Evolutionary conservation across 2,113 vertebrate species (phyloP).

Genomic region (Numida meleagris): DNA sequence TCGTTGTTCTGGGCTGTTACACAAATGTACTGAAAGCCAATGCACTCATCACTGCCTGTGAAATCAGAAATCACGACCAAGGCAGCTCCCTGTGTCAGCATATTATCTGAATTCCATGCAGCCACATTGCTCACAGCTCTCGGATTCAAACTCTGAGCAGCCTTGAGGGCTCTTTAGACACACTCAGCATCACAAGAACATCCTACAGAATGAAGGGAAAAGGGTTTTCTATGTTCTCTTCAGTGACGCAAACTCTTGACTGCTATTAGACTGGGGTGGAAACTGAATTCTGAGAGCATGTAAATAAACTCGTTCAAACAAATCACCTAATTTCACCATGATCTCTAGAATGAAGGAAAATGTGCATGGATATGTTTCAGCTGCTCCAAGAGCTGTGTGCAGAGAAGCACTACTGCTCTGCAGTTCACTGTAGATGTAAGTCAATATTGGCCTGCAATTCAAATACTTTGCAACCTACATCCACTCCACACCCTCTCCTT

Average conservation of each 20-base stretch:
- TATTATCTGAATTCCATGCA: not conserved
- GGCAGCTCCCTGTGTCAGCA: not conserved
- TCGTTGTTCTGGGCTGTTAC: not conserved
- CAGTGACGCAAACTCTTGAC: not conserved
- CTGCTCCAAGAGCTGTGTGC: not conserved
- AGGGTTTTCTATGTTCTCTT: not conserved
- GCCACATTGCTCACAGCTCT: not conserved
- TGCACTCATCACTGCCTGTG: not conserved
- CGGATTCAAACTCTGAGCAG: not conserved
- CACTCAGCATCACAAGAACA: not conserved
- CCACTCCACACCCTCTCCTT: not conserved
- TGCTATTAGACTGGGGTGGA: not conserved
- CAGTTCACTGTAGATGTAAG: not conserved
- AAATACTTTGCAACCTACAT: not conserved
- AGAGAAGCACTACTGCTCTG: not conserved
- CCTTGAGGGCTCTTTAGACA: not conserved
- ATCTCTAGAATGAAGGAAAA: not conserved
- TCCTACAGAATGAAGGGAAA: not conserved
- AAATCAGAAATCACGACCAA: not conserved
- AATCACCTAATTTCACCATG: not conserved
- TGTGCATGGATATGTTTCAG: not conserved
- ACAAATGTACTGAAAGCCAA: not conserved
- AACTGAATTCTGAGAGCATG: not conserved
- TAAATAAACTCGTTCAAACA: not conserved
- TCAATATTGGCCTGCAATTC: not conserved